A percentile compares a stretch with the other conserved stretches of the same genome.
These are phyloP conservation scores for Cephus spinipes DNA, from an alignment of 2,888 invertebrate genomes.

Conservation along the genomic window DNA sequence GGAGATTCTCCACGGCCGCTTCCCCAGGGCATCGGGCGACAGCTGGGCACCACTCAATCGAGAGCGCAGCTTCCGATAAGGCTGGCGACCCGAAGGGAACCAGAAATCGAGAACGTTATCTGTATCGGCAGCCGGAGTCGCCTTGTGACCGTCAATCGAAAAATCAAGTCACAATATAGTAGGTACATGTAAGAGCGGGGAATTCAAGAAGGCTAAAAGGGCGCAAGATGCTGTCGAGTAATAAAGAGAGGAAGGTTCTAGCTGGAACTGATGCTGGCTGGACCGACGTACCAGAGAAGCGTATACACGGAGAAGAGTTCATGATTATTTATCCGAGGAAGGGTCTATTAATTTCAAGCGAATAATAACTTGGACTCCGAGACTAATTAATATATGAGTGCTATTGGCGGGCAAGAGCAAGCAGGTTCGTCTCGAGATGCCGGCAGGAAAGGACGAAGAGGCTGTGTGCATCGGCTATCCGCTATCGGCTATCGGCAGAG, in stretches of 20 bases:
- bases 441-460: constrained; percentile 25
- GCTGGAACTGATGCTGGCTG: not conserved
- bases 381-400: constrained; percentile 62
- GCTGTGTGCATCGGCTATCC: constrained; percentile 18
- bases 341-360: constrained; percentile 58
- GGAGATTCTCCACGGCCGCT: too few species aligned
- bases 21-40: too few species aligned
- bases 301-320: not conserved
- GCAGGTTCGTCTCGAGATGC: constrained; percentile 52
- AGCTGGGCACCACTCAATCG: too few species aligned
- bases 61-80: too few species aligned
- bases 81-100: too few species aligned
- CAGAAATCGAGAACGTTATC: too few species aligned
- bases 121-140: too few species aligned
- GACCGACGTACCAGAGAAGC: not conserved
- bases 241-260: too few species aligned
- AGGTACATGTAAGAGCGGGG: constrained; percentile 6
- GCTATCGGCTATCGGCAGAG: constrained; percentile 51
- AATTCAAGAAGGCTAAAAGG: constrained; percentile 11
- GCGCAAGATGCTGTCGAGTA: too few species aligned
- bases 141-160: too few species aligned
- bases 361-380: constrained; percentile 57
- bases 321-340: constrained; percentile 53
- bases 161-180: too few species aligned
- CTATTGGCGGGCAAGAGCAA: constrained; percentile 45